Percentiles rank a stretch among this genome's conserved stretches.
Evolutionary conservation across 2,797 vertebrate genomes (phyloP).

Genomic region (Hipposideros larvatus): DNA sequence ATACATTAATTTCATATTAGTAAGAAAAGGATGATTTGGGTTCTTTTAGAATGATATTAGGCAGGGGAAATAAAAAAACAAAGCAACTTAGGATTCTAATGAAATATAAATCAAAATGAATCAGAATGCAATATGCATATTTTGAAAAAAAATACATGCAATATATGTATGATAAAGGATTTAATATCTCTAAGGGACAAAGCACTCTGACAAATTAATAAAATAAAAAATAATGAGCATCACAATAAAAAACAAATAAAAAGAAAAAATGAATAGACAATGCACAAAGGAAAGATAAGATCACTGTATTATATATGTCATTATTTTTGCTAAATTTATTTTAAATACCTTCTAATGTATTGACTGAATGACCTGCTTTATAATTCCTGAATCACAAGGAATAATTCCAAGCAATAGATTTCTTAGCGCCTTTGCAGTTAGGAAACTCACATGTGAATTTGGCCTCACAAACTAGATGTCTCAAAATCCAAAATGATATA

Average conservation of each 20-base stretch:
- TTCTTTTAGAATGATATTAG: background rate
- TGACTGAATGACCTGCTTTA: background rate
- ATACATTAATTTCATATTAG: background rate
- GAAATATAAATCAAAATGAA: background rate
- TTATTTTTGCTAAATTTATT: constrained; percentile 35
- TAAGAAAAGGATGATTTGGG: background rate
- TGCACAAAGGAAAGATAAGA: background rate
- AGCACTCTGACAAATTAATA: background rate
- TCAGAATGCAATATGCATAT: background rate
- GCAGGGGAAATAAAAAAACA: background rate
- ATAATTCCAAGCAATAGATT: background rate
- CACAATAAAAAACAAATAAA: background rate
- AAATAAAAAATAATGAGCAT: background rate
- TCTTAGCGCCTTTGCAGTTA: background rate
- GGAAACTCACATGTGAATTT: background rate
- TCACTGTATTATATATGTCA: background rate
- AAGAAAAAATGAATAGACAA: background rate
- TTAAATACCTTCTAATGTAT: background rate
- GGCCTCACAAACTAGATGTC: rapidly evolving
- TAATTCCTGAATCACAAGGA: background rate
- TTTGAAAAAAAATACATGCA: background rate
- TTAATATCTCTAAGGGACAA: background rate
- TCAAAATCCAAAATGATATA: background rate
- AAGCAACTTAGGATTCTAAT: background rate
- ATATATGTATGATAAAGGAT: background rate